These are phyloP conservation scores for Microcebus griseorufus DNA, from an alignment of 2,113 vertebrate genomes.

Conservation along the genomic window DNA sequence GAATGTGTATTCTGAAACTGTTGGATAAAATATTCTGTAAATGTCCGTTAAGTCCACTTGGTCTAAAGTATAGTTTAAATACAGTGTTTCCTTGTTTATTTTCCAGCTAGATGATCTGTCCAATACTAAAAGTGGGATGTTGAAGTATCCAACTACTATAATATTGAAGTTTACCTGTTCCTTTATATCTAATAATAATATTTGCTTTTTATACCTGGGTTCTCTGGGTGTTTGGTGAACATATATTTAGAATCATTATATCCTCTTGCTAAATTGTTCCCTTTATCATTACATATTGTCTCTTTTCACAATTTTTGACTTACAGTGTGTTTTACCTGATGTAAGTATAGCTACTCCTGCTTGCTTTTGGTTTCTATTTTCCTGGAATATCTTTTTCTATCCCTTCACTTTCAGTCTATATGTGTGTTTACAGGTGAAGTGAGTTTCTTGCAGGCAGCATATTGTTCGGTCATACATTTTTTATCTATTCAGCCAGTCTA, in stretches of 20 bases:
- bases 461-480: neutral
- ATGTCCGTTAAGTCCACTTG: neutral
- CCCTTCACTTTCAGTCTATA: neutral
- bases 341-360: neutral
- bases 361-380: neutral
- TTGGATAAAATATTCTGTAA: neutral
- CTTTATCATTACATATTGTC: neutral
- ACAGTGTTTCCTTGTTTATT: neutral
- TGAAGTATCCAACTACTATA: neutral
- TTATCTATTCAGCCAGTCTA: neutral
- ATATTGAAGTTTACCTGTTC: neutral
- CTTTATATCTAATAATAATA: neutral
- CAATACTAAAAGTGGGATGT: neutral
- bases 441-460: neutral
- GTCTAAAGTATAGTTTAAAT: neutral
- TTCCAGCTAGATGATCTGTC: neutral
- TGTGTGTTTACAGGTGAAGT: neutral
- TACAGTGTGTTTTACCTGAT: neutral
- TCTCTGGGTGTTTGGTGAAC: neutral
- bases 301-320: neutral
- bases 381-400: neutral
- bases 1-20: neutral
- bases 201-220: no score
- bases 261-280: neutral
- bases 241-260: neutral